Base-by-base conservation (phyloP, 2,113 vertebrate species). In the Sinocyclocheilus anshuiensis region DNA sequence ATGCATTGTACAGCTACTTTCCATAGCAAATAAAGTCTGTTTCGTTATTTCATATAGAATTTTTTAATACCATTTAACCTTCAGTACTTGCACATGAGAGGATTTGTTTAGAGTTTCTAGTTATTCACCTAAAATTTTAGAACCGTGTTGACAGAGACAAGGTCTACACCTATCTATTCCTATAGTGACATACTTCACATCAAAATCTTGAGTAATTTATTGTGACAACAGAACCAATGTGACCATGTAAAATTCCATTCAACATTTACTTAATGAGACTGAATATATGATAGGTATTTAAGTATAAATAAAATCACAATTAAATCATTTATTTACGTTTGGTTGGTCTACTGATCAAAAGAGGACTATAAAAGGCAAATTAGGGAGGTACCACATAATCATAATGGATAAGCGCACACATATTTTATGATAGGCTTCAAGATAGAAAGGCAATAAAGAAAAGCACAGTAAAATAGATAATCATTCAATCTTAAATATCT, bases 401-500 rank as follows among this genome's bases (percentile, higher is more conserved):
- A 82, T 36, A 13, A 71, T 72, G 29, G 39, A 71, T 50, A 85
- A 42, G 72, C 15, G 12, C 75, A 86, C 39, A 20, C 16, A 61
- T 48, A 65, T 77, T 63, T 53, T 63, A 4, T 53, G 4, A 77
- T 22, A 53, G n/a, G 16, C 24, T 65, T 69, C 16, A 45, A 76
- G 59, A 53, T 65, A 74, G 81, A 36, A 81, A 77, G 12, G 39
- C 26, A 59, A 69, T 36, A 77, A 22, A 65, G 53, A 82, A 74
- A 57, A 72, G 59, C 77, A 69, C 77, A 48, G 48, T 18, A 33
- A 39, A 69, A 63, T 20, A 55, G 11, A 59, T 8, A 3, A 20
- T 65, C n/a, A 79, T 53, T 53, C 48, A 18, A 59, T 16, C 10
- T 76, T 81, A 87, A 76, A 85, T 45, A 81, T 12, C 67, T 10